These are phyloP conservation scores for Takifugu flavidus DNA, from an alignment of 2,113 vertebrate genomes.

Conservation along the genomic window DNA sequence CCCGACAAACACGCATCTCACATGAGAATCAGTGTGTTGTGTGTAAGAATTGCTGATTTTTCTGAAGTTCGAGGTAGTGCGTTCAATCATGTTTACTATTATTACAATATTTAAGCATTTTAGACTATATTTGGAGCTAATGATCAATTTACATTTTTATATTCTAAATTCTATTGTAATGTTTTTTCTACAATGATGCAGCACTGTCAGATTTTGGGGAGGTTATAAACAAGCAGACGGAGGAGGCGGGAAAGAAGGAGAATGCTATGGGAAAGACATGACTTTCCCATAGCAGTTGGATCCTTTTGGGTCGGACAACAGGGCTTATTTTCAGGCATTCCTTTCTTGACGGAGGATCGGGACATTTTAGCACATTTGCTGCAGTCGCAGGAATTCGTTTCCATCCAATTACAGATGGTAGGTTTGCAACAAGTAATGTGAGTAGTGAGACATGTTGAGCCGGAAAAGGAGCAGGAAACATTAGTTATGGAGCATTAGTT, in stretches of 20 bases:
- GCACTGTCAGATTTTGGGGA: conserved; percentile 69
- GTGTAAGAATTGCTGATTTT: conserved; percentile 21
- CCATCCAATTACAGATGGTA: conserved; percentile 40
- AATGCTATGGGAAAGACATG: neutral
- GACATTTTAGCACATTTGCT: conserved; percentile 42
- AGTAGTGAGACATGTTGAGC: conserved; percentile 17
- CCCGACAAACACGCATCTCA: conserved; percentile 1
- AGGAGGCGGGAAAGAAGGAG: conserved; percentile 15
- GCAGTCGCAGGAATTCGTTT: conserved; percentile 57
- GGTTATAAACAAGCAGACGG: conserved; percentile 32
- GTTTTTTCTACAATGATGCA: conserved; percentile 49
- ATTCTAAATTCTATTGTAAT: conserved; percentile 63
- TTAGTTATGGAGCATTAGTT: no score
- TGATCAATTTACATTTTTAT: conserved; percentile 66
- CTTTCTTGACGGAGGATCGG: conserved; percentile 49
- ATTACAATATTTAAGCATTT: conserved; percentile 69
- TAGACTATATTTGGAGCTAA: conserved; percentile 33
- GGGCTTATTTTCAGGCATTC: conserved; percentile 78
- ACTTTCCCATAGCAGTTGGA: conserved; percentile 36
- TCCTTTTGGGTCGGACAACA: conserved; percentile 39
- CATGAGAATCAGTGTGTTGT: conserved; percentile 20
- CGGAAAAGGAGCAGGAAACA: conserved; percentile 3
- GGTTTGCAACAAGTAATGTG: conserved; percentile 9
- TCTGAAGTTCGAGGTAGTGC: conserved; percentile 42
- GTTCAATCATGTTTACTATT: conserved; percentile 75